phyloP scores from a whole-genome alignment of 1,140 invertebrate genomes.

The Cydia fagiglandana region DNA sequence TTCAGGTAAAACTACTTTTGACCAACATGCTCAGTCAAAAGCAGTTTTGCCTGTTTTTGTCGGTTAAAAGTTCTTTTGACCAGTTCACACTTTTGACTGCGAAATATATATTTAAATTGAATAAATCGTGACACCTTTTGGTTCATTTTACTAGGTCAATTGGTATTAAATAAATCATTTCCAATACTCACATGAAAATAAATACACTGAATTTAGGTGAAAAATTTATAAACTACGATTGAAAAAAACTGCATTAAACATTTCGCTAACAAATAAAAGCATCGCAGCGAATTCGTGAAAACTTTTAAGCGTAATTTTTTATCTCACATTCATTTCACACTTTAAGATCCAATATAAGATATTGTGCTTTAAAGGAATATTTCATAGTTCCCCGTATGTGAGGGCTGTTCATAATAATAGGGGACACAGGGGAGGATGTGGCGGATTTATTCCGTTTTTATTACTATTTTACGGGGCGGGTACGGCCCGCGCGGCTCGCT shows the following conservation, averaged over 20 bases:
- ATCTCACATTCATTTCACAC: slow-evolving; percentile 17
- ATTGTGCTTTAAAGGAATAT: slow-evolving; percentile 48
- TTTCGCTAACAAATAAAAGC: background rate
- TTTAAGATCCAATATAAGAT: slow-evolving; percentile 29
- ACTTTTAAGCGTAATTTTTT: background rate
- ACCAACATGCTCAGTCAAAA: too few species aligned
- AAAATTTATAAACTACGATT: too few species aligned
- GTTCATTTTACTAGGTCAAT: too few species aligned
- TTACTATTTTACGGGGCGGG: slow-evolving; percentile 72
- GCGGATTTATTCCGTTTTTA: slow-evolving; percentile 74
- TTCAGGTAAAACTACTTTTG: too few species aligned
- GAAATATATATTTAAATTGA: too few species aligned
- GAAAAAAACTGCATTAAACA: background rate
- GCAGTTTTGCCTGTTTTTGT: too few species aligned
- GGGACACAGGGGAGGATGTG: slow-evolving; percentile 50
- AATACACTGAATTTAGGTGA: too few species aligned
- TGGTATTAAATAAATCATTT: too few species aligned
- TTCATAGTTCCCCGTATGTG: slow-evolving; percentile 39
- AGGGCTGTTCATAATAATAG: slow-evolving; percentile 65
- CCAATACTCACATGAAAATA: too few species aligned
- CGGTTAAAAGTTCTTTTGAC: too few species aligned
- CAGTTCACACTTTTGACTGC: too few species aligned
- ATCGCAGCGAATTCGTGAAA: background rate
- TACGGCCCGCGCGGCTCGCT: slow-evolving; percentile 33
- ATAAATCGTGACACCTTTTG: too few species aligned